phyloP scores from a whole-genome alignment of 2,888 invertebrate genomes.

The Euproctis similis region DNA sequence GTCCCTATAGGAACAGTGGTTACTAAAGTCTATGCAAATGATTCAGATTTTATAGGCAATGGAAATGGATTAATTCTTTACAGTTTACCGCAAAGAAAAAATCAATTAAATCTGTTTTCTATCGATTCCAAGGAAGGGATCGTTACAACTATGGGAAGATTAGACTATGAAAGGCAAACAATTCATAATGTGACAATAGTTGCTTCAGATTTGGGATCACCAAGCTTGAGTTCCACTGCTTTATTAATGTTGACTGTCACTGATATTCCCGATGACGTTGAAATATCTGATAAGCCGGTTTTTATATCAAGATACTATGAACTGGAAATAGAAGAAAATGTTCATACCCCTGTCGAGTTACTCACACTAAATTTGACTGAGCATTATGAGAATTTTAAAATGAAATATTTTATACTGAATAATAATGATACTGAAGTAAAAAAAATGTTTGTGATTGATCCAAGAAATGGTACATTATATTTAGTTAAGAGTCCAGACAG shows the following conservation, averaged over 20 bases:
- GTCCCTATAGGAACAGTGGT: conserved; percentile 84
- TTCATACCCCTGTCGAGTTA: conserved; percentile 82
- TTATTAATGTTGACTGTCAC: conserved; percentile 80
- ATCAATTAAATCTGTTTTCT: conserved; percentile 79
- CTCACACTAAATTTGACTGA: conserved; percentile 86
- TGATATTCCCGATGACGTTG: conserved; percentile 78
- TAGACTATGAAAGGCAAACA: conserved; percentile 82
- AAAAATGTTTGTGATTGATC: conserved; percentile 83
- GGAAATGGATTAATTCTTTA: conserved; percentile 91
- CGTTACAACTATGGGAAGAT: conserved; percentile 82
- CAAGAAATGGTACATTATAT: conserved; percentile 84
- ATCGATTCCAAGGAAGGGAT: conserved; percentile 91
- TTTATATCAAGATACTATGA: conserved; percentile 86
- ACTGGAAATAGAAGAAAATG: conserved; percentile 88
- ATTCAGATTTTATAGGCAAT: conserved; percentile 88
- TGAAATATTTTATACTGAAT: conserved; percentile 79
- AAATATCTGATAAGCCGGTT: conserved; percentile 62
- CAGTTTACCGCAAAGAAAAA: conserved; percentile 80
- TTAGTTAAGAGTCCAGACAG: conserved; percentile 84
- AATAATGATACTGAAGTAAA: conserved; percentile 76
- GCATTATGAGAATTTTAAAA: conserved; percentile 77
- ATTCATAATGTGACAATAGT: conserved; percentile 85
- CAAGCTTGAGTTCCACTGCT: conserved; percentile 87
- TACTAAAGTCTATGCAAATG: conserved; percentile 86
- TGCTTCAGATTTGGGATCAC: conserved; percentile 90